Base-by-base conservation (phyloP, 2,888 invertebrate species). In the Eretmocerus hayati region DNA sequence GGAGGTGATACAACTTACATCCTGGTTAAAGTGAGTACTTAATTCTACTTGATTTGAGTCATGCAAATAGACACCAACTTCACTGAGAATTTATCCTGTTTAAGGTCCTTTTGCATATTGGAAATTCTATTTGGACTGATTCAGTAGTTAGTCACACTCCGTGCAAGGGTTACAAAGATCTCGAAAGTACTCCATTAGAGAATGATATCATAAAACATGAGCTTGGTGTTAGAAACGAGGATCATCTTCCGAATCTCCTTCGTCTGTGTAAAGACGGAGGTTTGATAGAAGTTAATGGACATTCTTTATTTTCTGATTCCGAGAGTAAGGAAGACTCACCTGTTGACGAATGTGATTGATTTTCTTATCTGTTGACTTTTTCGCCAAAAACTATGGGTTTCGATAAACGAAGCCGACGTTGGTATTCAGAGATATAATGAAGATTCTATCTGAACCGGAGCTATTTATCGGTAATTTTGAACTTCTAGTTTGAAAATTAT, bases 91-190 rank as follows among this genome's bases (percentile, higher is more conserved):
- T n/a, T n/a, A n/a, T n/a, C n/a, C n/a, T n/a, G n/a, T n/a, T n/a
- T n/a, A 47, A 77, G 62, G 74, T 84, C 31, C 64, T 69, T 6
- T 63, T 83, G 53, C 78, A 81, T 41, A 61, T 85, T 22, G 80
- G 79, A 1, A 76, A 81, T 52, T 77, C 76, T 1, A 62, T 87
- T 31, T 84, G 85, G 75, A 71, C 87, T 2, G 77, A 83, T 44
- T 79, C 81, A 3, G 63, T 86, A 32, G 77, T 80, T 60, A 73
- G 77, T 22, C 76, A 79, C 50, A 76, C 78, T 54, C 73, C 77
- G 48, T 66, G 84, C 19, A 64, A 72, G 1, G 74, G 77, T 20
- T 73, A 77, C 58, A 67, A 71, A 0, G 75, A 66, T 42, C 48
- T 81, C 4, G 75, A 78, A 3, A 76, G 75, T 53, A 69, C 75